Conservation (phyloP, 2,888 invertebrate species). For the Hyles lineata region DNA sequence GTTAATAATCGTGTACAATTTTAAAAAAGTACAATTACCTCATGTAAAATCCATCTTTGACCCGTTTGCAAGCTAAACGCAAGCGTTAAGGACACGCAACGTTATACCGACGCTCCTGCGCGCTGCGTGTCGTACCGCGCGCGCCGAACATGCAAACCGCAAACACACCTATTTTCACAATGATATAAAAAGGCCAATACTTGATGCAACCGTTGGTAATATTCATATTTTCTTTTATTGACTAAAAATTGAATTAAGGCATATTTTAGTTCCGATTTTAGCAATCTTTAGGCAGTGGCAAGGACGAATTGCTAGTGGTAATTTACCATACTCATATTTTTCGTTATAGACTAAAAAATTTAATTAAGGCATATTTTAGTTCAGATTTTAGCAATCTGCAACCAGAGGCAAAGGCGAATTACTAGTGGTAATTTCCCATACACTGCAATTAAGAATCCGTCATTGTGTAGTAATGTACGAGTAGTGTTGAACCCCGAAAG, state of each 20-base stretch:
- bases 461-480: no score
- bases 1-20: constrained; percentile 33
- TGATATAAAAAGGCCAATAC: constrained; percentile 38
- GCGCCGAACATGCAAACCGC: constrained; percentile 62
- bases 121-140: constrained; percentile 60
- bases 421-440: no score
- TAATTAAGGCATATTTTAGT: no score
- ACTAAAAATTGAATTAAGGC: no score
- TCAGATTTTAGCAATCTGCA: no score
- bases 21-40: constrained; percentile 57
- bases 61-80: constrained; percentile 76
- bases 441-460: no score
- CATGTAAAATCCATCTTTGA: constrained; percentile 70
- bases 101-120: constrained; percentile 27
- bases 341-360: no score
- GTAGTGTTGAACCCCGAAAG: no score
- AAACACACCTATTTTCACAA: constrained; percentile 44
- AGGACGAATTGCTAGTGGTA: no score
- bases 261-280: no score
- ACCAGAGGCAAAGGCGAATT: no score
- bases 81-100: constrained; percentile 78
- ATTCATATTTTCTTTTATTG: background rate
- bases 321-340: background rate
- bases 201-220: background rate
- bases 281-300: no score